Evolutionary conservation across 2,797 vertebrate genomes (phyloP).

Genomic region (Liasis olivaceus): DNA sequence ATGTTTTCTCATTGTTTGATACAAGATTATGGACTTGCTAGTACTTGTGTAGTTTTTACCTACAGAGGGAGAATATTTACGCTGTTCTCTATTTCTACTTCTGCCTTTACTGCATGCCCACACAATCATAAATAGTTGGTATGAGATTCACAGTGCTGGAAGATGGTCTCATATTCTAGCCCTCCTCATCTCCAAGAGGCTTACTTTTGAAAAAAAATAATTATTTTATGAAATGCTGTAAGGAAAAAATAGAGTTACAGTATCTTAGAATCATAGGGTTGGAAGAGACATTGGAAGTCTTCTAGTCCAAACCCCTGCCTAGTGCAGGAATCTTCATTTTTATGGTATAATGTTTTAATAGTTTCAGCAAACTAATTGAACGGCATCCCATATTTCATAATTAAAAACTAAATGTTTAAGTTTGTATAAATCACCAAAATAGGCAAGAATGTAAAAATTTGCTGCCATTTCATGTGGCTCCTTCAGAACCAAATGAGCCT

Average conservation of each 20-base stretch:
- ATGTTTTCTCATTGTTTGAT: neutral
- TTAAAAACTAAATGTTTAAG: slow-evolving; percentile 56
- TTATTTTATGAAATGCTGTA: neutral
- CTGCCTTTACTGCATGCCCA: neutral
- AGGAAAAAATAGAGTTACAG: neutral
- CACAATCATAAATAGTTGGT: neutral
- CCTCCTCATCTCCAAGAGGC: neutral
- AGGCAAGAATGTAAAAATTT: neutral
- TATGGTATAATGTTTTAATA: neutral
- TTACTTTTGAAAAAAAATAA: neutral
- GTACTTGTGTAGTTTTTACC: neutral
- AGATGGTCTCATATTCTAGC: neutral
- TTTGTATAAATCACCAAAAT: slow-evolving; percentile 35
- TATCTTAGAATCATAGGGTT: neutral
- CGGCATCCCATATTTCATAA: slow-evolving; percentile 3
- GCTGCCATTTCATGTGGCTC: slow-evolving; percentile 14
- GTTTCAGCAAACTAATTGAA: slow-evolving; percentile 41
- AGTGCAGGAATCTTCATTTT: neutral
- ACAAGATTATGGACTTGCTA: neutral
- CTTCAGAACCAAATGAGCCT: slow-evolving; percentile 25
- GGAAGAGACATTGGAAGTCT: neutral
- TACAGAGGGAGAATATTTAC: neutral
- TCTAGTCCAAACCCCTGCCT: neutral
- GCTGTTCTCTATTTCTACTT: neutral
- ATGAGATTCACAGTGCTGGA: neutral